Evolutionary conservation across 2,113 vertebrate species (phyloP).

Genomic region (Erpornis zantholeuca): DNA sequence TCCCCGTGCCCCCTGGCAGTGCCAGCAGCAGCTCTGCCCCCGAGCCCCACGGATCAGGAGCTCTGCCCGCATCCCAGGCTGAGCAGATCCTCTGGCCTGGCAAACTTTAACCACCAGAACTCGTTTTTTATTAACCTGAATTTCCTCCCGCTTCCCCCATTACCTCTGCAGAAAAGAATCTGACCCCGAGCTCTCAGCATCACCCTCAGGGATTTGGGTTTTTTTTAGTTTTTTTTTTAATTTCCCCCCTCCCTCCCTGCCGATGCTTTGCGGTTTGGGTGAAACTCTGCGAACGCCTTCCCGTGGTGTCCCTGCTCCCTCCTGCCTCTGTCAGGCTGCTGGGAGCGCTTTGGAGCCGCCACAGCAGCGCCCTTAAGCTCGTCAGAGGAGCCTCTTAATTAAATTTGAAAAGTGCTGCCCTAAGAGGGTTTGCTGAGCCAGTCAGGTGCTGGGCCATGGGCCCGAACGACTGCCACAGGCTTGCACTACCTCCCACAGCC

Average conservation of each 20-base stretch:
- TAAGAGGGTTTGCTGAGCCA: slow-evolving; percentile 63
- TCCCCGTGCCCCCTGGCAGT: rapidly evolving
- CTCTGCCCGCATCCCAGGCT: not conserved
- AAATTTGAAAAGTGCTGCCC: slow-evolving; percentile 60
- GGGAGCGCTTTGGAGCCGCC: not conserved
- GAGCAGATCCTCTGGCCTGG: not conserved
- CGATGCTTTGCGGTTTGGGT: not conserved
- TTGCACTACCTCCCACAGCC: slow-evolving; percentile 80
- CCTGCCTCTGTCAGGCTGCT: not conserved
- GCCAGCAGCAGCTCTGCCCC: not conserved
- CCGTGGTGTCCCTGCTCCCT: not conserved
- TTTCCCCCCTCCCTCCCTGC: rapidly evolving
- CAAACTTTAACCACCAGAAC: not conserved
- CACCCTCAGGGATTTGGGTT: not conserved
- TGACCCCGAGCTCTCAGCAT: not conserved
- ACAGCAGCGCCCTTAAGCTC: not conserved
- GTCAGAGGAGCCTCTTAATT: slow-evolving; percentile 67
- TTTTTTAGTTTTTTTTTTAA: rapidly evolving
- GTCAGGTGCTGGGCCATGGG: slow-evolving; percentile 79
- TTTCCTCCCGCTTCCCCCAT: not conserved
- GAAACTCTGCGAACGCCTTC: not conserved
- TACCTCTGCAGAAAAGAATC: slow-evolving; percentile 20
- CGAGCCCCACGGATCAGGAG: not conserved
- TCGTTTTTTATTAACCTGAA: not conserved
- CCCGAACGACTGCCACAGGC: slow-evolving; percentile 78